Evolutionary conservation across 2,797 vertebrate genomes (phyloP), one percentile per base, ranked within the genome.

Genomic region (Amblyopsis hoosieri): DNA sequence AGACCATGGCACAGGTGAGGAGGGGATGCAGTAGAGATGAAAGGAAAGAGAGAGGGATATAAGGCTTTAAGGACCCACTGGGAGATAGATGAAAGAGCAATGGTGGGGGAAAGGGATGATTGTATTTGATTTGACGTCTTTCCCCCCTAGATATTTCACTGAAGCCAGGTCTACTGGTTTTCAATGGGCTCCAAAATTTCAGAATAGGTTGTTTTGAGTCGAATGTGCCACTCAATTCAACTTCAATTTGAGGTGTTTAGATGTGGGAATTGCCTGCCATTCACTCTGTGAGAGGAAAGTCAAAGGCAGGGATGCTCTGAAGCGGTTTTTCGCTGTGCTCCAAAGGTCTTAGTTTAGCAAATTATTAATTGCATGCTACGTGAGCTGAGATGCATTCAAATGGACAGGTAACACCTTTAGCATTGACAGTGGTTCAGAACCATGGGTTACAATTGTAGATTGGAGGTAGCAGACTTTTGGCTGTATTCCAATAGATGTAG

Each of bases 1-100:
- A 49, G 54, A 85, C 74, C 78, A 29, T 76, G 80, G 78, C 78
- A 78, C 3, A 66, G 84, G 86, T 79, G 67, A 74, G 81, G 73
- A 53, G 2, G 61, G 42, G 53, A 49, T 29, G 54, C n/a, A 10
- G 10, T 10, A 31, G 19, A 45, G 46, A 37, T n/a, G 29, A 47
- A 37, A n/a, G 9, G 45, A 2, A 8, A 58, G 75, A 45, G 31
- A n/a, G 70, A 62, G 66, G 54, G 72, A 65, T 68, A 79, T 64
- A 60, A 45, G 68, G 72, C 7, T 37, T 37, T 37, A 37, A 37
- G 33, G 33, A 37, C 33, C 33, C 33, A 37, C 5, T 37, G 50
- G 49, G 49, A 50, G 48, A 15, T 50, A 15, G 85, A 88, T 89
- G 81, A 89, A 87, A 89, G 85, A 45, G 9, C 12, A 15, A 7